These are phyloP conservation scores for Brachystomella parvula DNA, from an alignment of 1,140 invertebrate genomes.

Conservation along the genomic window DNA sequence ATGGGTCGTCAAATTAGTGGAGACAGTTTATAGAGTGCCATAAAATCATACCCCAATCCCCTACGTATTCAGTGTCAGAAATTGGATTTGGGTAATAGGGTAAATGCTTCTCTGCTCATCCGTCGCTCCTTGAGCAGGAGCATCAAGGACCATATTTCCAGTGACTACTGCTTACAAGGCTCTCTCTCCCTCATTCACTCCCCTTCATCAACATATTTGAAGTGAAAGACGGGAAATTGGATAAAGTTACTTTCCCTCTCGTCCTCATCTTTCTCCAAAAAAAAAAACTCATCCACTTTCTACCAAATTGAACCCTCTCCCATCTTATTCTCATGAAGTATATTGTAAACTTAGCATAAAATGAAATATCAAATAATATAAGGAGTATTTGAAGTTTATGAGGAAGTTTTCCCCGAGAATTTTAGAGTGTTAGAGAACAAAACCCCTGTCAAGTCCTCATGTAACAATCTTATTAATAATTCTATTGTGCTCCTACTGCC, in stretches of 20 bases:
- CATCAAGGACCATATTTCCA: no score
- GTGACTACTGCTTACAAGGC: no score
- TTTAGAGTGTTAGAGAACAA: background rate
- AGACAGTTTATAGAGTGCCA: background rate
- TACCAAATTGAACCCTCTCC: background rate
- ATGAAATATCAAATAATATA: background rate
- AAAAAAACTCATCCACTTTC: background rate
- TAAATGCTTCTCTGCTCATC: background rate
- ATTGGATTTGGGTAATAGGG: background rate
- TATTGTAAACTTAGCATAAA: background rate
- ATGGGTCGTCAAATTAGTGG: background rate
- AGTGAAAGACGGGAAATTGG: background rate
- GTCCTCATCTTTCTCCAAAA: no score
- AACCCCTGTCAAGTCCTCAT: background rate
- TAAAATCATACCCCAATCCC: background rate
- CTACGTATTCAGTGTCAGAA: background rate
- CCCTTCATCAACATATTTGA: background rate
- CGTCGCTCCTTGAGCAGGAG: no score
- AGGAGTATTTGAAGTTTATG: background rate
- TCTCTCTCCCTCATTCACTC: background rate
- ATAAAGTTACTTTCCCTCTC: background rate
- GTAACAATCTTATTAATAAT: no score
- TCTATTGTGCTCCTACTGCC: background rate
- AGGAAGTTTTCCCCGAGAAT: background rate
- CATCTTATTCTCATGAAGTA: background rate